phyloP scores from a whole-genome alignment of 2,113 vertebrate species.

The Probosciger aterrimus region DNA sequence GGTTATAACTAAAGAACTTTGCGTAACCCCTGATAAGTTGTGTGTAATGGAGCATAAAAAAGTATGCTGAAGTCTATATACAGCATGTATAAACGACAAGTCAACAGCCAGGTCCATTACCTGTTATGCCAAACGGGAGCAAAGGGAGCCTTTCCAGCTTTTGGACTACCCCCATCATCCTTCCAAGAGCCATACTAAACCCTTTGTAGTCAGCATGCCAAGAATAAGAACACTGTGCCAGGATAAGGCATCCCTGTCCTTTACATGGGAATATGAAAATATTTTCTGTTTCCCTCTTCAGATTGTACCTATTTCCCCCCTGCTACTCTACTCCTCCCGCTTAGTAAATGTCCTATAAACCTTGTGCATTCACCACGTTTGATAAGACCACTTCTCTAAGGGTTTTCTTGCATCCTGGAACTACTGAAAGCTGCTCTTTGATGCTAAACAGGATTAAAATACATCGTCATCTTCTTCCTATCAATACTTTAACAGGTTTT shows the following conservation, averaged over 20 bases:
- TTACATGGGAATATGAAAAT: background rate
- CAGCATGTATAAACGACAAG: background rate
- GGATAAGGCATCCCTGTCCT: background rate
- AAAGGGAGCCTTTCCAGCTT: background rate
- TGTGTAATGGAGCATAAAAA: background rate
- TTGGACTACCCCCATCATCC: background rate
- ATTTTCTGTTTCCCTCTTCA: background rate
- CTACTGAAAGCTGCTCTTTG: background rate
- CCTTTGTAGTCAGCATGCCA: background rate
- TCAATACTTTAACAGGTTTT: background rate
- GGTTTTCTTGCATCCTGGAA: background rate
- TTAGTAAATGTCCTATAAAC: background rate
- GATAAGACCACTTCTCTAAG: background rate
- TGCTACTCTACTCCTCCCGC: background rate
- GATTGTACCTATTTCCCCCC: background rate
- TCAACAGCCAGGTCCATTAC: background rate
- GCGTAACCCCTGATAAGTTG: background rate
- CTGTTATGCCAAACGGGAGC: background rate
- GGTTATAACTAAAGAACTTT: background rate
- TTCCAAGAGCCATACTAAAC: background rate
- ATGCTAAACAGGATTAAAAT: background rate
- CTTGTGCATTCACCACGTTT: background rate
- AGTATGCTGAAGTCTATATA: background rate
- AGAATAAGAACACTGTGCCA: background rate
- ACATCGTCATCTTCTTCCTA: fast-evolving